Evolutionary conservation across 2,888 invertebrate species (phyloP), one percentile per base, ranked within the genome.

Genomic region (Phymatocera aterrima): DNA sequence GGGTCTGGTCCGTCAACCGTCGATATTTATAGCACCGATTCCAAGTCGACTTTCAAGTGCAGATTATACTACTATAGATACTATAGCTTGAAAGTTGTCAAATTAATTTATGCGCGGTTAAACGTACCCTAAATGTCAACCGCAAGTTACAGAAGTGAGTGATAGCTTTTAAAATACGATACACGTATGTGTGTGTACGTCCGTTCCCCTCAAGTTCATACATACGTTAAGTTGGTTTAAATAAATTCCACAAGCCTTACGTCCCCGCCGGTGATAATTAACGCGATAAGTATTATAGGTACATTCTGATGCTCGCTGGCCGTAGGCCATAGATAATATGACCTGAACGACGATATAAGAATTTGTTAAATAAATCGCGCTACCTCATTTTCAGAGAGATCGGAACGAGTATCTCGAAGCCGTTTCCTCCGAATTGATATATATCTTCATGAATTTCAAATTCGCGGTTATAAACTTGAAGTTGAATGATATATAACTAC

Each of bases 61-160:
- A n/a, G n/a, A n/a, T n/a, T n/a, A n/a, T n/a, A n/a, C n/a, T 37
- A 64, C 18, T 8, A 1, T 6, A 64, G 24, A 46, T 21, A 43
- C 34, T 34, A 43, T 4, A 31, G 15, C 31, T 34, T 18, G 18
- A 72, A 72, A 51, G 51, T 51, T 72, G 72, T 72, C 21, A 72
- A 72, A 72, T 72, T 51, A 72, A 72, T 72, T 72, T 51, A 72
- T 72, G 72, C 72, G 10, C 51, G 18, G 34, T 72, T 72, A 51
- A 60, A 72, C 51, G 72, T 51, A 72, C 72, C 51, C 72, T 72
- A 72, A 72, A 72, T 72, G 72, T 72, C 72, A 72, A 72, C 72
- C 24, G 31, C 51, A 31, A 72, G 72, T 51, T 72, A 48, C 51
- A 28, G n/a, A 10, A 31, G 51, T 72, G 72, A 72, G 31, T 31